Evolutionary conservation across 2,888 invertebrate genomes (phyloP).

Genomic region (Ophioninae sp.): DNA sequence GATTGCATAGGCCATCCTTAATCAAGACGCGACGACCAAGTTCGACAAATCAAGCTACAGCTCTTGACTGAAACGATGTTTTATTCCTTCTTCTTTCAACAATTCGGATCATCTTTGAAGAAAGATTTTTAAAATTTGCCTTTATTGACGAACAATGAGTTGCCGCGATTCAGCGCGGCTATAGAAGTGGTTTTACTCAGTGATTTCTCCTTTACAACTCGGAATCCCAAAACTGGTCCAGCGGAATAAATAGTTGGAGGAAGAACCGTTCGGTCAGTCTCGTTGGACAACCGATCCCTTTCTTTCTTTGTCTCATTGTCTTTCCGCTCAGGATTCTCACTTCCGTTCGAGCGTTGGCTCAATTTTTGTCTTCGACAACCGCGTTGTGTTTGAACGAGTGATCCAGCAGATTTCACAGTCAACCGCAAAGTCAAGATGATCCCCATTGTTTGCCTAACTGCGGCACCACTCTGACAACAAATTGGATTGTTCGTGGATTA

Average conservation of each 20-base stretch:
- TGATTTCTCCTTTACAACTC: not conserved
- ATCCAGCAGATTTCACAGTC: not conserved
- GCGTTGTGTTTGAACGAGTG: constrained; percentile 1
- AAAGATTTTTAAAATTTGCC: not conserved
- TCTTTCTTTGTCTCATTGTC: not conserved
- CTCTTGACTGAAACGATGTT: not conserved
- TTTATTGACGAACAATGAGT: not conserved
- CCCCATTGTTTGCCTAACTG: not conserved
- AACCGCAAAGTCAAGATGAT: not conserved
- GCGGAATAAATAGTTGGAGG: not conserved
- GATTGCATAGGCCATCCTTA: not conserved
- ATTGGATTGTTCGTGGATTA: not conserved
- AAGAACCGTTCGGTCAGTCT: not conserved
- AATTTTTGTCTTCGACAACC: not conserved
- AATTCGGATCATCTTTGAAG: not conserved
- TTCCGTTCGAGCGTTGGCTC: constrained; percentile 13
- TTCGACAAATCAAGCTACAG: not conserved
- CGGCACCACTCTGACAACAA: constrained; percentile 1
- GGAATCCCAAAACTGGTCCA: constrained; percentile 3
- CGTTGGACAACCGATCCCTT: constrained; percentile 4
- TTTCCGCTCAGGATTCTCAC: constrained; percentile 21
- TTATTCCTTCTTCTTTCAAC: not conserved
- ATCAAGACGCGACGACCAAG: not conserved
- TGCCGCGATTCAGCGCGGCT: not conserved
- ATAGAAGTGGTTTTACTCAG: constrained; percentile 1